These are phyloP conservation scores for Octomys mimax DNA, from an alignment of 2,797 vertebrate genomes.

Conservation along the genomic window DNA sequence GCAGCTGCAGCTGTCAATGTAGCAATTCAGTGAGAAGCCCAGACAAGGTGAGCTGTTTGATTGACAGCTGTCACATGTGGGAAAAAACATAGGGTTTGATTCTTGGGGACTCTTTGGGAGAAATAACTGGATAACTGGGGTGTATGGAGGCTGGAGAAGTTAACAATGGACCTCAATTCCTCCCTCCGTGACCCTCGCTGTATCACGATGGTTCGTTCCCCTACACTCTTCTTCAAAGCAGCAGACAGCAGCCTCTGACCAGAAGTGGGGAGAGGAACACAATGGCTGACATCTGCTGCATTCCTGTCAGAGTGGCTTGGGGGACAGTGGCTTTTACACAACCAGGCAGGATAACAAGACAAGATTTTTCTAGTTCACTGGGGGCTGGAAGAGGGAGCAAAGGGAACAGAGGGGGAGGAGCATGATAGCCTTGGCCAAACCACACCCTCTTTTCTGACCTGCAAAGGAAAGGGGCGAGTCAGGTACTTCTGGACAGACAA, in stretches of 20 bases:
- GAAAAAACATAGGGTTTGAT: not conserved
- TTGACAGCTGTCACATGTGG: not conserved
- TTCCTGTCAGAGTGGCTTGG: not conserved
- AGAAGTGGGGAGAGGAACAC: not conserved
- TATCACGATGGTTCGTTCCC: not conserved
- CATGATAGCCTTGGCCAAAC: not conserved
- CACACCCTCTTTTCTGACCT: not conserved
- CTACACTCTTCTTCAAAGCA: not conserved
- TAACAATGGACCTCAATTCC: not conserved
- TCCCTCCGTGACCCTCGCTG: not conserved
- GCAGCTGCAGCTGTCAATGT: not conserved
- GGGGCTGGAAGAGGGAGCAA: not conserved
- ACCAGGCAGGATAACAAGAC: not conserved
- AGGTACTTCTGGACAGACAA: not conserved
- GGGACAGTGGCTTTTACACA: not conserved
- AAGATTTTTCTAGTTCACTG: not conserved
- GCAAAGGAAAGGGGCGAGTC: not conserved
- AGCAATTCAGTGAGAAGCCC: not conserved
- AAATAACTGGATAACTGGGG: not conserved
- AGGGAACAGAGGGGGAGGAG: not conserved
- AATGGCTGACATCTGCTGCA: not conserved
- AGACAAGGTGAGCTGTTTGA: not conserved
- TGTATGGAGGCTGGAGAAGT: not conserved
- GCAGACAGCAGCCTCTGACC: not conserved
- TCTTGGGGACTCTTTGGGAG: not conserved